Evolutionary conservation across 2,888 invertebrate species (phyloP).

Genomic region (Tridacna gigas): DNA sequence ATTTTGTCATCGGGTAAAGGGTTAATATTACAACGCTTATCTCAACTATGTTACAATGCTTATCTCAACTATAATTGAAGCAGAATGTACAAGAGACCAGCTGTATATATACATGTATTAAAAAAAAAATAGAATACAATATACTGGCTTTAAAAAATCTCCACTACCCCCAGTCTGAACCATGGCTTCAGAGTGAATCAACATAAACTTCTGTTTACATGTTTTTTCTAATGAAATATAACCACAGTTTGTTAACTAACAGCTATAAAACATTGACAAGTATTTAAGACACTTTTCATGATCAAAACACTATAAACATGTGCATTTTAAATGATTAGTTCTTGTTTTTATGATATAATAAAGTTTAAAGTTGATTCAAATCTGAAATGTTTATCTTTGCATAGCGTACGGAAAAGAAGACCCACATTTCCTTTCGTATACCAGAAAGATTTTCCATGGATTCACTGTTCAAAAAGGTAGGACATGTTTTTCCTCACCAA

Average conservation of each 20-base stretch:
- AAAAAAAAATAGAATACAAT: not conserved
- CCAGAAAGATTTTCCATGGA: slow-evolving; percentile 15
- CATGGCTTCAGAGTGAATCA: slow-evolving; percentile 1
- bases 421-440: slow-evolving; percentile 25
- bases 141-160: slow-evolving; percentile 19
- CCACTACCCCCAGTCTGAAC: slow-evolving; percentile 21
- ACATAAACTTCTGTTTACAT: not conserved
- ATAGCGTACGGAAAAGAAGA: slow-evolving; percentile 13
- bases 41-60: no score
- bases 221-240: no score
- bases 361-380: no score
- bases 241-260: no score
- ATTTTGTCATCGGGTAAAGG: not conserved
- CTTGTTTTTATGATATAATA: no score
- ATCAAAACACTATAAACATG: no score
- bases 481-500: not conserved
- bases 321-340: no score
- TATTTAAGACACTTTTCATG: no score
- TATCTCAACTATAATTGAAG: not conserved
- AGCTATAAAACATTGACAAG: no score
- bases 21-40: not conserved
- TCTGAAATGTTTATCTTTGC: not conserved
- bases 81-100: not conserved
- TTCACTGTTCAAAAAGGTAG: slow-evolving; percentile 23
- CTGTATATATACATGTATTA: slow-evolving; percentile 10